Percentiles rank a stretch among this genome's conserved stretches.
Conservation (phyloP, 2,888 invertebrate species). For the Nebria brevicollis region DNA sequence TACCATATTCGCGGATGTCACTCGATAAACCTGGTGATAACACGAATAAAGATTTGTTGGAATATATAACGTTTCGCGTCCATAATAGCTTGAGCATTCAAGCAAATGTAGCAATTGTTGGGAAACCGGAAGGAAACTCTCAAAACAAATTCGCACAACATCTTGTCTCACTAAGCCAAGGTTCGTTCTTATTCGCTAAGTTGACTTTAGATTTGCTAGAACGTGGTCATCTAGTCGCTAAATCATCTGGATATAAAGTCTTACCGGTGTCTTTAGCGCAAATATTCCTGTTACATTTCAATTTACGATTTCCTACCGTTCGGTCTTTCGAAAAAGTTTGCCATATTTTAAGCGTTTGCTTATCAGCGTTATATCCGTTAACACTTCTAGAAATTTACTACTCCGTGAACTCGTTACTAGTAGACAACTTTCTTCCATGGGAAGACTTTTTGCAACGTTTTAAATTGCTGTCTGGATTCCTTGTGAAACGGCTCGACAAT, state of each 20-base stretch:
- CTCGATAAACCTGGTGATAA: slow-evolving; percentile 77
- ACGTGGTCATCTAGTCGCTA: slow-evolving; percentile 89
- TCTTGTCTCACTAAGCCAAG: slow-evolving; percentile 82
- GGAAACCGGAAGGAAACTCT: slow-evolving; percentile 73
- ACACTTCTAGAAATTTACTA: slow-evolving; percentile 92
- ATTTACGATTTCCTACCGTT: slow-evolving; percentile 89
- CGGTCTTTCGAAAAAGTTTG: slow-evolving; percentile 91
- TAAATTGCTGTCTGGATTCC: slow-evolving; percentile 84
- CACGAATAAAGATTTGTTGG: slow-evolving; percentile 85
- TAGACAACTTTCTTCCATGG: slow-evolving; percentile 85
- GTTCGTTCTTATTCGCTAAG: slow-evolving; percentile 93
- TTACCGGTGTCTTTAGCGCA: slow-evolving; percentile 88
- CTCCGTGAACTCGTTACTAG: slow-evolving; percentile 87
- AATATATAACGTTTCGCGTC: slow-evolving; percentile 86
- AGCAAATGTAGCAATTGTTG: slow-evolving; percentile 79
- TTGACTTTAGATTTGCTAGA: slow-evolving; percentile 91
- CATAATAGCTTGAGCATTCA: slow-evolving; percentile 84
- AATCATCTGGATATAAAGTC: slow-evolving; percentile 93
- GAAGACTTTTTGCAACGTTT: slow-evolving; percentile 91
- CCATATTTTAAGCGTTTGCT: slow-evolving; percentile 87
- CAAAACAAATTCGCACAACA: slow-evolving; percentile 87
- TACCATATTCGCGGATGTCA: slow-evolving; percentile 82
- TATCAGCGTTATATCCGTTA: slow-evolving; percentile 91
- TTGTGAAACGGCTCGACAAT: slow-evolving; percentile 90
- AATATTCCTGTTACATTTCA: slow-evolving; percentile 91